Evolutionary conservation across 2,113 vertebrate species (phyloP).

Genomic region (Verasper variegatus): DNA sequence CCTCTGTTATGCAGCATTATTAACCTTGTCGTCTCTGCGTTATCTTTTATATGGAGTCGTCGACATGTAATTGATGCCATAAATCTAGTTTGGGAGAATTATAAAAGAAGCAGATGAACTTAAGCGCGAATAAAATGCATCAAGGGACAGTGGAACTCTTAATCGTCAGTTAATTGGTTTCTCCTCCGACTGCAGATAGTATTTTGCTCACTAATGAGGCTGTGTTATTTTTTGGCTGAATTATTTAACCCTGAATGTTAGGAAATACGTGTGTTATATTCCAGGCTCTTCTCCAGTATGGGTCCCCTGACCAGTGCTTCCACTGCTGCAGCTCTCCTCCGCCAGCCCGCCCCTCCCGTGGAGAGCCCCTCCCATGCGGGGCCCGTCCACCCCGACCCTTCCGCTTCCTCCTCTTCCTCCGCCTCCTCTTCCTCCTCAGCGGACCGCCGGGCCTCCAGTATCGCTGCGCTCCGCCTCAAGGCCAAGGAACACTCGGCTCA

Average conservation of each 20-base stretch:
- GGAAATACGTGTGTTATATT: not conserved
- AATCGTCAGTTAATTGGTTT: not conserved
- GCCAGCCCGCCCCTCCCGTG: slow-evolving; percentile 88
- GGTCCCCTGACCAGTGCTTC: slow-evolving; percentile 93
- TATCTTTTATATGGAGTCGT: not conserved
- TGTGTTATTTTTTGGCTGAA: no score
- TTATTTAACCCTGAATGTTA: not conserved
- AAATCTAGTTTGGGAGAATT: not conserved
- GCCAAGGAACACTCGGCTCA: slow-evolving; percentile 98
- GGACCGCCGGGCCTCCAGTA: slow-evolving; percentile 94
- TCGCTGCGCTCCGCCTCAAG: slow-evolving; percentile 95
- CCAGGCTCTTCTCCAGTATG: slow-evolving; percentile 96
- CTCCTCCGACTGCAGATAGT: no score
- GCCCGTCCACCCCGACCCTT: slow-evolving; percentile 80
- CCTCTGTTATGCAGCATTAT: slow-evolving; percentile 17
- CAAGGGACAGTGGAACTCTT: not conserved
- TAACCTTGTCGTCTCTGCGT: slow-evolving; percentile 9
- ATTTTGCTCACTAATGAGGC: no score
- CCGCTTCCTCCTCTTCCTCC: slow-evolving; percentile 75
- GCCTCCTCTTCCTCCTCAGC: slow-evolving; percentile 80
- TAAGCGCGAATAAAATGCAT: not conserved
- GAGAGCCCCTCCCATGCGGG: slow-evolving; percentile 87
- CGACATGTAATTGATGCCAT: not conserved
- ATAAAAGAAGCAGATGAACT: not conserved
- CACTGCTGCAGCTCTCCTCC: slow-evolving; percentile 91